These are phyloP conservation scores for Achroia grisella DNA, from an alignment of 1,140 invertebrate species.

Conservation along the genomic window DNA sequence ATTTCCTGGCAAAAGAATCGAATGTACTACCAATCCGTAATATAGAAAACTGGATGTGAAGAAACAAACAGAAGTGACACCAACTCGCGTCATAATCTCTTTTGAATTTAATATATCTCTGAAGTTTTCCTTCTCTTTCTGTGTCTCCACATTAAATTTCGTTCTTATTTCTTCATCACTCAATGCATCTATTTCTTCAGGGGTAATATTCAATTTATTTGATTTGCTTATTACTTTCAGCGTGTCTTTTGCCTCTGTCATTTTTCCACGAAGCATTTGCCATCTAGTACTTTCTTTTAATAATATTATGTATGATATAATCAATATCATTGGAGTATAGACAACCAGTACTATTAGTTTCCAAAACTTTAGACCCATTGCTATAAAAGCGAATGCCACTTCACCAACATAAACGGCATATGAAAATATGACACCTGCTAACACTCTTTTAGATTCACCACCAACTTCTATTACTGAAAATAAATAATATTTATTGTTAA, in stretches of 20 bases:
- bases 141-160: slow-evolving; percentile 40
- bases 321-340: slow-evolving; percentile 43
- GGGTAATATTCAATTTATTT: slow-evolving; percentile 35
- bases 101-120: slow-evolving; percentile 46
- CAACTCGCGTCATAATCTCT: slow-evolving; percentile 43
- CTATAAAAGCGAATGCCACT: slow-evolving; percentile 40
- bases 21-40: slow-evolving; percentile 85
- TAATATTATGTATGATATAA: slow-evolving; percentile 29
- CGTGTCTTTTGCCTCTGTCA: slow-evolving; percentile 34
- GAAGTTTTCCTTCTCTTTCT: slow-evolving; percentile 44
- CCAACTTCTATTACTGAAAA: slow-evolving; percentile 57
- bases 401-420: slow-evolving; percentile 51
- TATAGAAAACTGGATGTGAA: slow-evolving; percentile 82
- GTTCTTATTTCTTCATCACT: slow-evolving; percentile 35
- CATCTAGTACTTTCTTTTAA: slow-evolving; percentile 50
- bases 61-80: slow-evolving; percentile 76
- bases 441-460: slow-evolving; percentile 38
- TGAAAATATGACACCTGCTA: slow-evolving; percentile 44
- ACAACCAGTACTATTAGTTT: slow-evolving; percentile 38
- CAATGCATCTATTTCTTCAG: slow-evolving; percentile 32
- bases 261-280: slow-evolving; percentile 48
- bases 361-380: slow-evolving; percentile 48
- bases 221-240: slow-evolving; percentile 35
- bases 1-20: slow-evolving; percentile 81
- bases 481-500: not conserved